Evolutionary conservation across 2,797 vertebrate species (phyloP).

Genomic region (Neosilurus mollespiculum): DNA sequence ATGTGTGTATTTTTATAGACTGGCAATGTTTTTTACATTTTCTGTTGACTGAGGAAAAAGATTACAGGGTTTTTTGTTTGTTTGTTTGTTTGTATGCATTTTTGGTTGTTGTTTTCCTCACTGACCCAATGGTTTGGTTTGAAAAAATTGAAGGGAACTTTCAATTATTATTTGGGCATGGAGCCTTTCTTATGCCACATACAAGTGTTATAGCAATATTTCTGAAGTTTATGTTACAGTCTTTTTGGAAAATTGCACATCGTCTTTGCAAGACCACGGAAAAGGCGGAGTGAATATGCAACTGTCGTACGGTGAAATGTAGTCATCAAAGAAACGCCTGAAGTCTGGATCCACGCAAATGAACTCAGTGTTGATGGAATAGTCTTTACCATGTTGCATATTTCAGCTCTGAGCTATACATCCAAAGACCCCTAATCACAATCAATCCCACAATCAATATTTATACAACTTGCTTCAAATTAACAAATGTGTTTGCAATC

Average conservation of each 20-base stretch:
- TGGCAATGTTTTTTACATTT: constrained; percentile 30
- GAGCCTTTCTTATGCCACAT: background rate
- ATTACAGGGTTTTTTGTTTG: background rate
- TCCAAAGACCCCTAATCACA: constrained; percentile 47
- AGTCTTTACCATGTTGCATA: background rate
- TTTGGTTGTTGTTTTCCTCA: constrained; percentile 40
- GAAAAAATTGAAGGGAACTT: background rate
- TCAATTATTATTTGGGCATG: background rate
- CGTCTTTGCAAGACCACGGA: background rate
- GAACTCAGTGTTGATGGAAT: background rate
- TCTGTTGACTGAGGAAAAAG: constrained; percentile 16
- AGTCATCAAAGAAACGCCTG: background rate
- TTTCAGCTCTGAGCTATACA: constrained; percentile 13
- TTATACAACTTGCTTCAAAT: constrained; percentile 68
- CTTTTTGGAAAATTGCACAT: background rate
- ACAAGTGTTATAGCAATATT: background rate
- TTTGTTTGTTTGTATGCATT: background rate
- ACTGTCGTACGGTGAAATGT: background rate
- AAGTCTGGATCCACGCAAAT: background rate
- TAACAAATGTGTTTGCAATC: constrained; percentile 78
- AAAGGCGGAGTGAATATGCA: background rate
- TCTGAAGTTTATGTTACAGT: background rate
- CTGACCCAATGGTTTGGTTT: constrained; percentile 11
- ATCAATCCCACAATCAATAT: constrained; percentile 69
- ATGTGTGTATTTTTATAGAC: constrained; percentile 52